A percentile compares a stretch with the other conserved stretches of the same genome.
These are phyloP conservation scores for Neostethus bicornis DNA, from an alignment of 2,797 vertebrate genomes.

Conservation along the genomic window DNA sequence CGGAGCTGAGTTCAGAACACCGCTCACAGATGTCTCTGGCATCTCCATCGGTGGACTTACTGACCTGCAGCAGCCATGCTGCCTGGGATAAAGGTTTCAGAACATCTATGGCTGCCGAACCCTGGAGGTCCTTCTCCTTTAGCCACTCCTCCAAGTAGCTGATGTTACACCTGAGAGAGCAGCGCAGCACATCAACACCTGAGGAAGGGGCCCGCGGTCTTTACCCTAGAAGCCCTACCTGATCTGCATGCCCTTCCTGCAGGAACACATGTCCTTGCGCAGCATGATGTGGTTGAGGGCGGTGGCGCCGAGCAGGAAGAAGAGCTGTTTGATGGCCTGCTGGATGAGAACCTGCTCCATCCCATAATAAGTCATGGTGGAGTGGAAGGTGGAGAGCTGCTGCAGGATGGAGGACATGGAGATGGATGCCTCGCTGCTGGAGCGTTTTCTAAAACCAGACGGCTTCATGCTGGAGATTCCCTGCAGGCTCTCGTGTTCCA, in stretches of 20 bases:
- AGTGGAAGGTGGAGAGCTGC: constrained; percentile 86
- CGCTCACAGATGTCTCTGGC: constrained; percentile 87
- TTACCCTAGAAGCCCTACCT: too few species aligned
- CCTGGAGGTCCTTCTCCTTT: constrained; percentile 91
- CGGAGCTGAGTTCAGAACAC: constrained; percentile 87
- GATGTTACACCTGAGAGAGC: constrained; percentile 89
- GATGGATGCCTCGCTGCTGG: constrained; percentile 89
- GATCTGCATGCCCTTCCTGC: constrained; percentile 99
- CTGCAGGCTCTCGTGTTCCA: constrained; percentile 96
- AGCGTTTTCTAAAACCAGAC: constrained; percentile 93
- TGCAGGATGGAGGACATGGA: constrained; percentile 88
- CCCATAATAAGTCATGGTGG: constrained; percentile 90
- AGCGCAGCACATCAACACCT: too few species aligned
- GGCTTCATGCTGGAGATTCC: constrained; percentile 97
- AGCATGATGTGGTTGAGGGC: constrained; percentile 95
- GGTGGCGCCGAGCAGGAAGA: constrained; percentile 88
- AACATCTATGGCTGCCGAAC: constrained; percentile 86
- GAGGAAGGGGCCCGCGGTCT: too few species aligned
- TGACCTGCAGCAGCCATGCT: constrained; percentile 97
- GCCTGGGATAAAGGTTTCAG: constrained; percentile 90
- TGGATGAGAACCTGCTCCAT: constrained; percentile 87
- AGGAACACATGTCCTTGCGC: constrained; percentile 98
- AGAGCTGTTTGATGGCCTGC: constrained; percentile 90
- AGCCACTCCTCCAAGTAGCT: constrained; percentile 98
- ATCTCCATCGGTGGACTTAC: constrained; percentile 93